Conservation (phyloP, 1,140 invertebrate species). For the Hyposmocoma kahamanoa region DNA sequence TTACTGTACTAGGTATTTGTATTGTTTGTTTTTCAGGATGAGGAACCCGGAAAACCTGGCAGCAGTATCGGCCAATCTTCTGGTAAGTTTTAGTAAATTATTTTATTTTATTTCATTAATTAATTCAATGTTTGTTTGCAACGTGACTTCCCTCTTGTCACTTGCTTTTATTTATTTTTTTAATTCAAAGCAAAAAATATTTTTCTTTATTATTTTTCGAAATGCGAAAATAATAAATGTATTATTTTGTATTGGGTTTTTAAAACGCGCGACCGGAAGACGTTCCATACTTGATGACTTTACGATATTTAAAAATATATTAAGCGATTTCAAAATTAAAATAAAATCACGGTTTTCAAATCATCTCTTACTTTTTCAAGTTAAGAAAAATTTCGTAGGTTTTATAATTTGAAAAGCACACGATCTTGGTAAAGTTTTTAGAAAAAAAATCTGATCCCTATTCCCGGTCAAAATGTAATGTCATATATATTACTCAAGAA, state of each 20-base stretch:
- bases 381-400: too few relatives aligned
- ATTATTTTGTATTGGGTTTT: conserved; percentile 16
- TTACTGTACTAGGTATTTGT: too few relatives aligned
- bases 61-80: conserved; percentile 57
- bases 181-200: conserved; percentile 7
- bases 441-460: too few relatives aligned
- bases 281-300: too few relatives aligned
- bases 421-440: too few relatives aligned
- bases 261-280: conserved; percentile 1
- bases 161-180: conserved; percentile 32
- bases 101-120: conserved; percentile 21
- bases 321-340: too few relatives aligned
- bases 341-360: too few relatives aligned
- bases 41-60: conserved; percentile 51
- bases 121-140: conserved; percentile 64
- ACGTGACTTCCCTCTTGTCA: conserved; percentile 58
- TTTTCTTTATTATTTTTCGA: conserved; percentile 16
- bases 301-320: too few relatives aligned
- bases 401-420: too few relatives aligned
- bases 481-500: too few relatives aligned
- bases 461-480: too few relatives aligned
- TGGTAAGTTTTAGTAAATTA: conserved; percentile 36
- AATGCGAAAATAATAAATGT: background rate
- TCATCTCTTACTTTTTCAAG: too few relatives aligned
- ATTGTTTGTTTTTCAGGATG: conserved; percentile 39